A percentile compares a stretch with the other conserved stretches of the same genome.
phyloP scores from a whole-genome alignment of 2,888 invertebrate genomes.

The Leistus spinibarbis region DNA sequence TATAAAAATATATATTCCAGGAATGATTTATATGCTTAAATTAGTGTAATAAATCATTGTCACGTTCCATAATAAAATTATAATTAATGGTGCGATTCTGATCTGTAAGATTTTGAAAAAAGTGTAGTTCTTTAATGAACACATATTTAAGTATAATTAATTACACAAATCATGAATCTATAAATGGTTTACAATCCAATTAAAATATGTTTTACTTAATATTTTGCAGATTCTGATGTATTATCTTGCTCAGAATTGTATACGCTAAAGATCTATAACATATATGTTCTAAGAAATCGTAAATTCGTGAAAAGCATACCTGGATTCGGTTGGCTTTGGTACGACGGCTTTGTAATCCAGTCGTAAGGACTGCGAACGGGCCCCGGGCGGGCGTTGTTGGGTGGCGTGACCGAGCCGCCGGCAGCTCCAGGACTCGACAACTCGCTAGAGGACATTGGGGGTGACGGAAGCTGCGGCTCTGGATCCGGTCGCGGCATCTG shows the following conservation, averaged over 20 bases:
- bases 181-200: neutral
- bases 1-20: too few species aligned
- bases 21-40: too few species aligned
- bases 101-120: too few species aligned
- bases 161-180: too few species aligned
- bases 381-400: slow-evolving; percentile 64
- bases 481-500: slow-evolving; percentile 48
- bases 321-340: slow-evolving; percentile 83
- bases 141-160: too few species aligned
- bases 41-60: too few species aligned
- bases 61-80: too few species aligned
- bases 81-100: too few species aligned
- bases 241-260: neutral
- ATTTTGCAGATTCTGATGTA: neutral
- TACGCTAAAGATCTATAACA: neutral
- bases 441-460: slow-evolving; percentile 66
- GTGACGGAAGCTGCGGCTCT: slow-evolving; percentile 60
- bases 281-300: neutral
- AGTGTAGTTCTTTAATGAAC: too few species aligned
- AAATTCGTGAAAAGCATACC: slow-evolving; percentile 62
- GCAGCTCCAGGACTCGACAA: slow-evolving; percentile 64
- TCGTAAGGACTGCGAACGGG: slow-evolving; percentile 83
- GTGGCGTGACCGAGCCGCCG: slow-evolving; percentile 52
- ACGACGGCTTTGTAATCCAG: slow-evolving; percentile 91
- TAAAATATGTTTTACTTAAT: neutral